Conservation (phyloP, 2,113 vertebrate species). For the Myotis brandtii region DNA sequence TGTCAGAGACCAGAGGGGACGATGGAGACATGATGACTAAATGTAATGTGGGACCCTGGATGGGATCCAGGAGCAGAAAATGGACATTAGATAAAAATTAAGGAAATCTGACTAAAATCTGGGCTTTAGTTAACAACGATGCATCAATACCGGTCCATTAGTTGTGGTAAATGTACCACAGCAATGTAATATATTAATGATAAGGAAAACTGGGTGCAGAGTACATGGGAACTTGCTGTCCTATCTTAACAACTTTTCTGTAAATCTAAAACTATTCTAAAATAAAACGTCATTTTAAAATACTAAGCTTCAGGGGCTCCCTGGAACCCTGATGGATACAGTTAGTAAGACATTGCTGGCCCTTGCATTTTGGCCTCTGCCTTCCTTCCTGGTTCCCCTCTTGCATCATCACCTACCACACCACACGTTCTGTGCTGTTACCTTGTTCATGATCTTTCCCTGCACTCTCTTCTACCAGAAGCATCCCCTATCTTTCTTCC, state of each 20-base stretch:
- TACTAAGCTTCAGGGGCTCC: no score
- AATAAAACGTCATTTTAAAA: not conserved
- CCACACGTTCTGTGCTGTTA: fast-evolving
- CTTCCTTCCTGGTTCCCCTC: not conserved
- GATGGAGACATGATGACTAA: not conserved
- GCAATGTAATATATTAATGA: not conserved
- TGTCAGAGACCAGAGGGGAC: not conserved
- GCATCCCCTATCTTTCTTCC: not conserved
- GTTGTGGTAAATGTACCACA: not conserved
- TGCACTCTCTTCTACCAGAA: no score
- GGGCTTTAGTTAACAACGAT: not conserved
- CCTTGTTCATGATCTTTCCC: not conserved
- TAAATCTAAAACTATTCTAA: not conserved
- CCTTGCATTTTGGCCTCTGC: fast-evolving
- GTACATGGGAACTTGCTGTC: not conserved
- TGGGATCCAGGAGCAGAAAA: not conserved
- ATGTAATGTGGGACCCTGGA: not conserved
- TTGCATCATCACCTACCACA: not conserved
- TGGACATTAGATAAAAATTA: not conserved
- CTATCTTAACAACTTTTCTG: not conserved
- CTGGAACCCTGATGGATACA: not conserved
- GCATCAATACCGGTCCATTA: not conserved
- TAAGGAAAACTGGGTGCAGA: not conserved
- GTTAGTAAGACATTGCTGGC: not conserved
- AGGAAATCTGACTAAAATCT: not conserved